Evolutionary conservation across 2,888 invertebrate species (phyloP).

Genomic region (Vannuccia rotundouncinata): DNA sequence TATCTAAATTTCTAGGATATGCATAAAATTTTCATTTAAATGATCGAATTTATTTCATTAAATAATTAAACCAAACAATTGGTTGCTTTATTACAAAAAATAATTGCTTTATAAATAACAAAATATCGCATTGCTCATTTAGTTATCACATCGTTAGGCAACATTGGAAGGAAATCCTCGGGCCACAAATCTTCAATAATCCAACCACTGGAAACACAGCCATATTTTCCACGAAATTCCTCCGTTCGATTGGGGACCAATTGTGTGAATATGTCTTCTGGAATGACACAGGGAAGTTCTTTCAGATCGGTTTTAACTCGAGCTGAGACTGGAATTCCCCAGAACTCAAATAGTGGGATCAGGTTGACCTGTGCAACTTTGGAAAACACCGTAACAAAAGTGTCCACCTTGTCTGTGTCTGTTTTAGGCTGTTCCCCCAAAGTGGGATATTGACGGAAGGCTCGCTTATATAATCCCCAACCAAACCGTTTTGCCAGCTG

Average conservation of each 20-base stretch:
- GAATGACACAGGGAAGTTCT: neutral
- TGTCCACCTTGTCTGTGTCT: conserved; percentile 41
- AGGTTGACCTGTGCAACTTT: conserved; percentile 41
- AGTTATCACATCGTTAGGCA: conserved; percentile 25
- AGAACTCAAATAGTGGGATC: conserved; percentile 42
- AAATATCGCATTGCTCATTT: no score
- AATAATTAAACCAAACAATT: no score
- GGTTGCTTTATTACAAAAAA: no score
- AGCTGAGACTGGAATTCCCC: conserved; percentile 42
- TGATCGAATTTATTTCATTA: no score
- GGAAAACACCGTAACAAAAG: conserved; percentile 43
- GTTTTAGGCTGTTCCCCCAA: conserved; percentile 41
- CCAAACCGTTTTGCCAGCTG: conserved; percentile 43
- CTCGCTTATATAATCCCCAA: conserved; percentile 42
- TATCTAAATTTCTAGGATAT: no score
- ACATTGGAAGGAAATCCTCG: neutral
- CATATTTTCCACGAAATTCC: neutral
- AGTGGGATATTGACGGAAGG: conserved; percentile 42
- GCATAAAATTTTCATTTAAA: no score
- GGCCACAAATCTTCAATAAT: neutral
- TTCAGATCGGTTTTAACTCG: neutral
- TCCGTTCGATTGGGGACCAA: neutral
- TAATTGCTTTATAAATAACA: no score
- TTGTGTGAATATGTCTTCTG: neutral
- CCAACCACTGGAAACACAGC: no score